Evolutionary conservation across 2,888 invertebrate species (phyloP), one percentile per base, ranked within the genome.

Genomic region (Thera obeliscata): DNA sequence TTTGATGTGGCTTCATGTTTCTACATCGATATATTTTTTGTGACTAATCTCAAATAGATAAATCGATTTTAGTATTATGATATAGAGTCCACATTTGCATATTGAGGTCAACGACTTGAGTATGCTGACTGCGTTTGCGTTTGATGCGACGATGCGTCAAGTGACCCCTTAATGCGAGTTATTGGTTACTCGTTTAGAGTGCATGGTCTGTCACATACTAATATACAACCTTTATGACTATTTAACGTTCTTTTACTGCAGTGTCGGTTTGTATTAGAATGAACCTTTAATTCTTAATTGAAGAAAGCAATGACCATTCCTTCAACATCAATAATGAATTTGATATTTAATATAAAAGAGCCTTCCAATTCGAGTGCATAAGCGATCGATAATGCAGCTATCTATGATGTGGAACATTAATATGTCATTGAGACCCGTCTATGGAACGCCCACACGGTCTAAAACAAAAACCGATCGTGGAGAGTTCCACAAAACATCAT

Each of bases 141-240:
- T 81, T 84, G 85, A 86, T 81, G 83, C 83, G 83, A 82, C 82
- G 83, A 86, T 87, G 89, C 90, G 86, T 88, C 88, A 87, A 89
- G 85, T 91, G 91, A 91, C 91, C 92, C 84, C 87, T 90, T 91
- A 88, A 90, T 90, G 81, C 87, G 85, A 88, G 88, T 91, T 89
- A 91, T 91, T 92, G 91, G 89, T 88, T 87, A 86, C 90, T 91
- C 90, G 89, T 90, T 87, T 82, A 84, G 85, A 88, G 85, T 86
- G 87, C 86, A 85, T 78, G 80, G 81, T 76, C 81, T 79, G 82
- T 79, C 81, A 84, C 82, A 86, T 84, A 79, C 80, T 82, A 65
- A 67, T 70, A 67, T 62, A 60, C 69, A 66, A 69, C 62, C 69
- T 67, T 67, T 66, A 69, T 64, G 66, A 66, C 66, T 74, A 76